These are phyloP conservation scores for Toxostoma redivivum DNA, from an alignment of 2,113 vertebrate species.

Conservation along the genomic window DNA sequence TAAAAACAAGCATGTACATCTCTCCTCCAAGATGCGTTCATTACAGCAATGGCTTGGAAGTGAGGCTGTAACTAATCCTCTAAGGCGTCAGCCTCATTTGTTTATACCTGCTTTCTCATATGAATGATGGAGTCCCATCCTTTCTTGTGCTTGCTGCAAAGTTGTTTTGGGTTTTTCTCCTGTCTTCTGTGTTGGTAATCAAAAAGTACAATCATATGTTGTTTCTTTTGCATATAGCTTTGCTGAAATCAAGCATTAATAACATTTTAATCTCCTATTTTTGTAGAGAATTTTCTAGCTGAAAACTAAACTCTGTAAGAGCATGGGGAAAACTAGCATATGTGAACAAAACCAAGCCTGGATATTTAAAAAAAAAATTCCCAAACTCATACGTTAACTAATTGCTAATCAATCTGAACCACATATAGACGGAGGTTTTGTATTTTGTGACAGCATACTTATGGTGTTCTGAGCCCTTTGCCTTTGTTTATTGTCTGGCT, in stretches of 20 bases:
- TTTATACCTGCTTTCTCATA: not conserved
- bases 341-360: not conserved
- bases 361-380: not conserved
- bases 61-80: not conserved
- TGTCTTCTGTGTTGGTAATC: not conserved
- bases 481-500: not conserved
- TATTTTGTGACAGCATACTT: not conserved
- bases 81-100: not conserved
- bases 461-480: not conserved
- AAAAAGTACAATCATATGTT: not conserved
- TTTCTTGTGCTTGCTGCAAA: not conserved
- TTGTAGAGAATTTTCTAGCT: not conserved
- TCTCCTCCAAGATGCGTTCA: not conserved
- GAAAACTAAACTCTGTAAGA: not conserved
- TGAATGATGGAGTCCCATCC: not conserved
- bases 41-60: not conserved
- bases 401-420: not conserved
- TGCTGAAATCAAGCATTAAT: not conserved
- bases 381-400: not conserved
- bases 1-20: not conserved
- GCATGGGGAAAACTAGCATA: not conserved
- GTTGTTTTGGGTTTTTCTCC: not conserved
- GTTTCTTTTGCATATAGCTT: not conserved
- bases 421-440: not conserved
- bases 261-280: not conserved